A percentile compares a stretch with the other conserved stretches of the same genome.
Conservation (phyloP, 2,797 vertebrate genomes). For the Pogonophryne albipinna region DNA sequence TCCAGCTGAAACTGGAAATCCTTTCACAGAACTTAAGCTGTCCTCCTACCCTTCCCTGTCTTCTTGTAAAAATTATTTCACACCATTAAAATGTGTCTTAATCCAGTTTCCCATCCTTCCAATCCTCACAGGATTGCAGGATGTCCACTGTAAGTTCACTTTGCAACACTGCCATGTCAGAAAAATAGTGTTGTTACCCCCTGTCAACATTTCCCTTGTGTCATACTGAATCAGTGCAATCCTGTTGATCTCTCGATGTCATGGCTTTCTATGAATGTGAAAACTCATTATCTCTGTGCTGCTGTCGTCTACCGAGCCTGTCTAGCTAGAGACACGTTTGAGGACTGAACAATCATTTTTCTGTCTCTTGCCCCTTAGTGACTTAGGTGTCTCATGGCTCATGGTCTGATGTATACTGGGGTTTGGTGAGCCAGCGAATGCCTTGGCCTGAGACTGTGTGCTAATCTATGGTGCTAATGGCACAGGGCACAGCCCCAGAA, state of each 20-base stretch:
- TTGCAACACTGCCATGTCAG: conserved; percentile 1
- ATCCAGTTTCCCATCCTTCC: conserved; percentile 8
- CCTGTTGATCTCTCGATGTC: background rate
- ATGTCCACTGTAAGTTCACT: background rate
- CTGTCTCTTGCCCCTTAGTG: conserved; percentile 30
- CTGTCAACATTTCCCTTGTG: conserved; percentile 16
- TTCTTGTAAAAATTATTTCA: conserved; percentile 20
- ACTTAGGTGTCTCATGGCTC: conserved; percentile 33
- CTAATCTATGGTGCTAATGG: conserved; percentile 39
- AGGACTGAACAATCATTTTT: conserved; percentile 25
- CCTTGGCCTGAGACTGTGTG: conserved; percentile 46
- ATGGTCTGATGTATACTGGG: conserved; percentile 27
- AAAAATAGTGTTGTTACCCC: conserved; percentile 10
- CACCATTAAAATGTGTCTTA: conserved; percentile 23
- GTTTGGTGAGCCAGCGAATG: conserved; percentile 46
- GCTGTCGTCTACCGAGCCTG: conserved; percentile 29
- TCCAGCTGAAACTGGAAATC: conserved; percentile 21
- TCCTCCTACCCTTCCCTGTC: conserved; percentile 14
- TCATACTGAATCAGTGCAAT: conserved; percentile 32
- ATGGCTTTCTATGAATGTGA: conserved; percentile 22
- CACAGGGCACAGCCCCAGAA: conserved; percentile 43
- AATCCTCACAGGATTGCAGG: background rate
- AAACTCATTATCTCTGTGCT: conserved; percentile 35
- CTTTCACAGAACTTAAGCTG: background rate
- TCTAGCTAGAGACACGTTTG: conserved; percentile 20